A percentile compares a stretch with the other conserved stretches of the same genome.
Conservation (phyloP, 2,888 invertebrate species). For the Ferdinandea cuprea region DNA sequence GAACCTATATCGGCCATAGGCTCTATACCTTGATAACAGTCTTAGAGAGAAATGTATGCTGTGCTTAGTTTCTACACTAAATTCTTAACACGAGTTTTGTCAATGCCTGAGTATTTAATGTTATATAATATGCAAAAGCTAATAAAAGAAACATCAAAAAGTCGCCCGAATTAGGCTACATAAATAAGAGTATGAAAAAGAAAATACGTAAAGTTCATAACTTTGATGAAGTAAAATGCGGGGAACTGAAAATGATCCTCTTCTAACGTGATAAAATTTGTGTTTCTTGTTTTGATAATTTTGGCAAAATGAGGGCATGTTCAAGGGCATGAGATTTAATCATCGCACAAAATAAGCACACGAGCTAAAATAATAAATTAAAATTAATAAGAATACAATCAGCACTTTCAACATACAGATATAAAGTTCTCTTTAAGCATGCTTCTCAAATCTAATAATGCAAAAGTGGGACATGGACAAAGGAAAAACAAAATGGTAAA, state of each 20-base stretch:
- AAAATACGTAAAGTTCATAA: not conserved
- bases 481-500: not conserved
- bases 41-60: no score
- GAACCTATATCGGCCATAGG: no score
- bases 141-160: not conserved
- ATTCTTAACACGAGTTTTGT: not conserved
- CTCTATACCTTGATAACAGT: no score
- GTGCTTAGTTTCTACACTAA: no score
- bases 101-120: not conserved
- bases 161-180: not conserved
- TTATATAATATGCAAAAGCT: not conserved
- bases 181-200: not conserved
- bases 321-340: not conserved
- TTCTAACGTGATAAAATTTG: not conserved
- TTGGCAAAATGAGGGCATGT: not conserved
- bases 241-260: not conserved
- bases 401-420: not conserved
- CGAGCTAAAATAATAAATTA: constrained; percentile 5
- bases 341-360: not conserved
- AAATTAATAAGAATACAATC: constrained; percentile 17
- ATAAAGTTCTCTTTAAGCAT: constrained; percentile 7
- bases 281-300: not conserved
- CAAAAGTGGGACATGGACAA: constrained; percentile 1
- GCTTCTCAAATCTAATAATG: constrained; percentile 26
- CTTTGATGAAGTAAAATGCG: not conserved